phyloP scores from a whole-genome alignment of 2,888 invertebrate genomes.

The Campoplex nolae region DNA sequence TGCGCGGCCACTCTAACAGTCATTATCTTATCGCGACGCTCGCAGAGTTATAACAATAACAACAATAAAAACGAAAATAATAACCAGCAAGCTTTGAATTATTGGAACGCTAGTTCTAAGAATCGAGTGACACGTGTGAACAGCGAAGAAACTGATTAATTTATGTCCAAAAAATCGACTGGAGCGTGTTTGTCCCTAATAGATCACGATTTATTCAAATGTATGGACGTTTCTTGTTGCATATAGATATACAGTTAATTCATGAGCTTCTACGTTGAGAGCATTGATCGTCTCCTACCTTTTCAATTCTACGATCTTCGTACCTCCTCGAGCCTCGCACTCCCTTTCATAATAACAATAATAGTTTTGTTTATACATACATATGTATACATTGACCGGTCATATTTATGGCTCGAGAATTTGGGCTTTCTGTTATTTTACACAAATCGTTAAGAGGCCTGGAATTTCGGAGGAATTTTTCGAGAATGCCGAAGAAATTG shows the following conservation, averaged over 20 bases:
- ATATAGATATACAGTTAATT: not conserved
- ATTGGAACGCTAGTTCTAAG: not conserved
- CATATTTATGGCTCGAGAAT: not conserved
- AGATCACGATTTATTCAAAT: constrained; percentile 27
- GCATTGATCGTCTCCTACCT: constrained; percentile 47
- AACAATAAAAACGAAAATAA: not conserved
- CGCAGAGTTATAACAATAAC: not conserved
- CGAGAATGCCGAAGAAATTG: no score
- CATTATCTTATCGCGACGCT: constrained; percentile 54
- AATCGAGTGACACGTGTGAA: not conserved
- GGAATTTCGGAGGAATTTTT: no score
- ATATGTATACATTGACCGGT: not conserved
- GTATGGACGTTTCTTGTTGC: not conserved
- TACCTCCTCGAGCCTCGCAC: constrained; percentile 37
- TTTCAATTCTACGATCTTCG: constrained; percentile 27
- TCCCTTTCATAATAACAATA: constrained; percentile 27
- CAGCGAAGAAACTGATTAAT: constrained; percentile 6
- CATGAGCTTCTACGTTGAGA: not conserved
- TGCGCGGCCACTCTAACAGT: not conserved
- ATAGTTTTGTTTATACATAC: not conserved
- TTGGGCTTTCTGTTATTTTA: no score
- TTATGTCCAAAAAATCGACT: constrained; percentile 3
- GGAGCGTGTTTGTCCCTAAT: constrained; percentile 20
- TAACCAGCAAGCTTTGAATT: not conserved
- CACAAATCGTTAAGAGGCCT: no score